Percentiles rank a stretch among this genome's conserved stretches.
These are phyloP conservation scores for Amniataba percoides DNA, from an alignment of 2,797 vertebrate species.

Conservation along the genomic window DNA sequence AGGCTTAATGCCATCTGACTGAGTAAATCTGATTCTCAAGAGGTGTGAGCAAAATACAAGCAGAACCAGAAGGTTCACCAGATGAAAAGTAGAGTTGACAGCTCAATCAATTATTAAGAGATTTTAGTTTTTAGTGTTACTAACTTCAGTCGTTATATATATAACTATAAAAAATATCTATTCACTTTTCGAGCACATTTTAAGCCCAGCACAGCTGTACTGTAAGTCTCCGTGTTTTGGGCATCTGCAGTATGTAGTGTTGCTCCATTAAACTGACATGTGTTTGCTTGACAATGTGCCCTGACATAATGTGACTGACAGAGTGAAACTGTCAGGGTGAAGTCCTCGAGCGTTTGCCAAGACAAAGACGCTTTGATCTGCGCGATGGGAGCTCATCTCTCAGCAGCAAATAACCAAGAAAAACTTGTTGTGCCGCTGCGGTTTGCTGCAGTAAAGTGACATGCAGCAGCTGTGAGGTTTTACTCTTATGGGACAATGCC, in stretches of 20 bases:
- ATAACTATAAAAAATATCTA: too few relatives aligned
- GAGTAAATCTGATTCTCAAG: slow-evolving; percentile 41
- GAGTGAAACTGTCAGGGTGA: slow-evolving; percentile 61
- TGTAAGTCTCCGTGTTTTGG: slow-evolving; percentile 13
- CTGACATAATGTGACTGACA: slow-evolving; percentile 59
- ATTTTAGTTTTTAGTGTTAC: slow-evolving; percentile 9
- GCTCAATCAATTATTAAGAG: slow-evolving; percentile 25
- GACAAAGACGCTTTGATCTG: slow-evolving; percentile 74
- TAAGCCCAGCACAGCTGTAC: background rate
- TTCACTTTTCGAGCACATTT: background rate
- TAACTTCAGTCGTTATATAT: too few relatives aligned
- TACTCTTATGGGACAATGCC: background rate
- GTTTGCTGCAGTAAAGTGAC: slow-evolving; percentile 13
- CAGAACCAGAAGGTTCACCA: slow-evolving; percentile 6
- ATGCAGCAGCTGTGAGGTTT: slow-evolving; percentile 17
- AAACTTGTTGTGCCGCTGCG: slow-evolving; percentile 73
- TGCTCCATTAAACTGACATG: slow-evolving; percentile 50
- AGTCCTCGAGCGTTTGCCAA: slow-evolving; percentile 59
- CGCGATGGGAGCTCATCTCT: slow-evolving; percentile 49
- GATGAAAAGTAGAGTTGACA: slow-evolving; percentile 25
- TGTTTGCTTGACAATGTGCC: slow-evolving; percentile 35
- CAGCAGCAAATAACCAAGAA: slow-evolving; percentile 70
- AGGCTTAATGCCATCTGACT: slow-evolving; percentile 35
- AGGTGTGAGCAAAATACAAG: slow-evolving; percentile 47
- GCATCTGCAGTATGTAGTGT: slow-evolving; percentile 5